Evolutionary conservation across 2,113 vertebrate genomes (phyloP), one percentile per base, ranked within the genome.

Genomic region (Marmota flaviventris): DNA sequence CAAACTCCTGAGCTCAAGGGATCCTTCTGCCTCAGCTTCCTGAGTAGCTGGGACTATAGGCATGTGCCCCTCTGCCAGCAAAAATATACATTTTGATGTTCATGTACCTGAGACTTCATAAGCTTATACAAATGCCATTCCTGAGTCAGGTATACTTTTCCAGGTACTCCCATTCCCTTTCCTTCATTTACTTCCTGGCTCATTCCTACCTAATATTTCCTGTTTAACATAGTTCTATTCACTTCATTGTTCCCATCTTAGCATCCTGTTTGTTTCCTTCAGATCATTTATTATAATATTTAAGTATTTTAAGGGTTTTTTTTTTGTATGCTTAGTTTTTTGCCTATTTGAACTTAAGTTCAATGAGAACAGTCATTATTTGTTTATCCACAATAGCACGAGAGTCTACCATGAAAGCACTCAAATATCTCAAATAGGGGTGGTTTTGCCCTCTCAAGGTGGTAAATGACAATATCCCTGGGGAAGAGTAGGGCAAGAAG

Each of bases 321-420:
- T 51, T 95, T 61, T 37, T 87, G 37, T 53, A 29, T 61, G 76
- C 63, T 42, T 82, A 70, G 39, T 91, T 87, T 82, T 93, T 58
- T 82, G 20, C 76, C 39, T 91, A 1, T 69, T 48, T 63, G 51
- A 96, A 94, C 67, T 87, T 82, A 84, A 34, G 14, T 5, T 65
- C 83, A 67, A 18, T 45, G 12, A 67, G 24, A 83, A 18, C 77
- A 70, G 63, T 51, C 11, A 84, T n/a, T 72, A 72, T 56, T 61
- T 91, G 11, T 87, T 92, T 84, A 27, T 70, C 84, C 42, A 48
- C 63, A 92, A 48, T 63, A 78, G 91, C 78, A 63, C 85, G 58
- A 91, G 37, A 82, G 48, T 17, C 70, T 37, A 69, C 4, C 56
- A 56, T 56, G 1, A 24, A 86, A 69, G 39, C 2, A 63, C 22